phyloP scores from a whole-genome alignment of 2,888 invertebrate species.

The Drosophila meridionalis region DNA sequence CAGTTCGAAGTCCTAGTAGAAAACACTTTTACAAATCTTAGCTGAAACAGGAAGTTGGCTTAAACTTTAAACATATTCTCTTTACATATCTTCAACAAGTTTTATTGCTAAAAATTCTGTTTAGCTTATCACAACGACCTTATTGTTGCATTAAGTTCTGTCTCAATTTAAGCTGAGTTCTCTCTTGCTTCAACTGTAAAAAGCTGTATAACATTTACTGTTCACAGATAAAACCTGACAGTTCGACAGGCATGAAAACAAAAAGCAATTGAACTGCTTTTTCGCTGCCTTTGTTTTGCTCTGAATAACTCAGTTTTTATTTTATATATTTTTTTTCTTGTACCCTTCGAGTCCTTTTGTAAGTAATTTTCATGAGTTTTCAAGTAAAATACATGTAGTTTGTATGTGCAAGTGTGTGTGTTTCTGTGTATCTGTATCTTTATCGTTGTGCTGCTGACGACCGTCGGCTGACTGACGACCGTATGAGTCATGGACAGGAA shows the following conservation, averaged over 20 bases:
- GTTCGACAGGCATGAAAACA: conserved; percentile 3
- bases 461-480: conserved; percentile 42
- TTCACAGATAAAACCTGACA: conserved; percentile 34
- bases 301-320: conserved; percentile 12
- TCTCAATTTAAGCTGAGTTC: not conserved
- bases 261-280: conserved; percentile 39
- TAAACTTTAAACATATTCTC: not conserved
- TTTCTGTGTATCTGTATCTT: conserved; percentile 42
- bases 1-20: not conserved
- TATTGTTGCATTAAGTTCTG: not conserved
- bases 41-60: not conserved
- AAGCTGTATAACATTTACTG: conserved; percentile 32
- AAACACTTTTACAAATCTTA: not conserved
- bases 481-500: conserved; percentile 74
- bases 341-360: conserved; percentile 34
- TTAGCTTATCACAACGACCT: not conserved
- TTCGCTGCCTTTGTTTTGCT: conserved; percentile 27
- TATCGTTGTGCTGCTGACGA: conserved; percentile 56
- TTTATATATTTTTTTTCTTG: not conserved
- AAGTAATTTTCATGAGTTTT: conserved; percentile 61
- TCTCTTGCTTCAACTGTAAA: conserved; percentile 3
- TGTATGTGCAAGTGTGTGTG: not conserved
- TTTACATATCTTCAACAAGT: no score
- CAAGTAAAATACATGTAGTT: conserved; percentile 30
- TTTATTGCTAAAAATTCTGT: not conserved